Percentiles rank a stretch among this genome's conserved stretches.
Evolutionary conservation across 2,113 vertebrate genomes (phyloP).

Genomic region (Oplegnathus fasciatus): DNA sequence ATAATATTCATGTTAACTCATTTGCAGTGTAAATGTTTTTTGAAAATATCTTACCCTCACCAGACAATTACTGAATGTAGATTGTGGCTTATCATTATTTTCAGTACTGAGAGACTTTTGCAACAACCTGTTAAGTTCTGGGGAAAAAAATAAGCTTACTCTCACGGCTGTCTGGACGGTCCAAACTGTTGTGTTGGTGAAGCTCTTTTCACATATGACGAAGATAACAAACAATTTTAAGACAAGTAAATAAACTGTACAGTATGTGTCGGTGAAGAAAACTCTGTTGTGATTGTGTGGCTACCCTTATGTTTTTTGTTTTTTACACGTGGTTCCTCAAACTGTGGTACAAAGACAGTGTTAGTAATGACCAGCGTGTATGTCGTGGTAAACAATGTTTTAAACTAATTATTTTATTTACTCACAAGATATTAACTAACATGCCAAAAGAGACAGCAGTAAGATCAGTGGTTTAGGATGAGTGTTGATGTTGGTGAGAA

Average conservation of each 20-base stretch:
- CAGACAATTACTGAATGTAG: constrained; percentile 32
- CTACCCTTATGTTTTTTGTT: neutral
- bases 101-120: neutral
- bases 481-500: too few species aligned
- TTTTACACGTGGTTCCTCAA: neutral
- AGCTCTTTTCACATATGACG: neutral
- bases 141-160: neutral
- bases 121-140: neutral
- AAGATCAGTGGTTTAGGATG: too few species aligned
- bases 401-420: too few species aligned
- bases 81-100: neutral
- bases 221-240: neutral
- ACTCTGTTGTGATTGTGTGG: too few species aligned
- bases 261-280: neutral
- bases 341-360: too few species aligned
- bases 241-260: constrained; percentile 21
- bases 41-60: neutral
- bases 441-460: too few species aligned
- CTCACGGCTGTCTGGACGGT: neutral
- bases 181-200: neutral
- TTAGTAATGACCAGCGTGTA: too few species aligned
- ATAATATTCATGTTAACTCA: neutral
- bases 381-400: too few species aligned
- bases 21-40: neutral
- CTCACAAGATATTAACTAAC: too few species aligned